Conservation (phyloP, 2,888 invertebrate genomes). For the Epirrhoe tristata region DNA sequence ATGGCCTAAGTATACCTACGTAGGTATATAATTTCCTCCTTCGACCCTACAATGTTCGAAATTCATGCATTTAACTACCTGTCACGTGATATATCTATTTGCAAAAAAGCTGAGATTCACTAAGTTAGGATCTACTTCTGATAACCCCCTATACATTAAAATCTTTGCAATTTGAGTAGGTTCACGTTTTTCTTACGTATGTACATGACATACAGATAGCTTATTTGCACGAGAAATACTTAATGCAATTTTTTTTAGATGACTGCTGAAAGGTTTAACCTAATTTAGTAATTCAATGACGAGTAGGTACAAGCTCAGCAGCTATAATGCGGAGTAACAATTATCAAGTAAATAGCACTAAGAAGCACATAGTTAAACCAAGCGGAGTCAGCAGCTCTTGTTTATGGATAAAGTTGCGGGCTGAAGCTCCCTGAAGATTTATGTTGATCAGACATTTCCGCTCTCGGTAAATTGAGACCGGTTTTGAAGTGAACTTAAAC, state of each 20-base stretch:
- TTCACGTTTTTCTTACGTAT: too few species aligned
- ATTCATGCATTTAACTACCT: too few species aligned
- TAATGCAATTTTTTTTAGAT: background rate
- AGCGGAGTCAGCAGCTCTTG: conserved; percentile 44
- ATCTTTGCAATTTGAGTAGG: too few species aligned
- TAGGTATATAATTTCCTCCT: too few species aligned
- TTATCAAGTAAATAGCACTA: conserved; percentile 23
- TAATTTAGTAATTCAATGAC: background rate
- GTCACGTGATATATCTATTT: too few species aligned
- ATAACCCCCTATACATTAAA: too few species aligned
- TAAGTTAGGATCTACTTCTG: too few species aligned
- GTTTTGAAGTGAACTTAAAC: conserved; percentile 4
- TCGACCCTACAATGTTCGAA: too few species aligned
- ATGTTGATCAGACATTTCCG: conserved; percentile 51
- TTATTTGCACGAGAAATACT: background rate
- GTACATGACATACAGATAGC: too few species aligned
- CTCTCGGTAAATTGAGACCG: conserved; percentile 42
- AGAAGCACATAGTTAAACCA: conserved; percentile 26
- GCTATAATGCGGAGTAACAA: conserved; percentile 14
- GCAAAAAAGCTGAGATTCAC: too few species aligned
- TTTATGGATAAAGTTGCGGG: conserved; percentile 54
- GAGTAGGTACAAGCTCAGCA: background rate
- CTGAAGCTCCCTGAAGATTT: conserved; percentile 53
- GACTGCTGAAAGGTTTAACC: background rate
- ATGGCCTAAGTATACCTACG: too few species aligned